Evolutionary conservation across 2,113 vertebrate genomes (phyloP), one percentile per base, ranked within the genome.

Genomic region (Carassius gibelio): DNA sequence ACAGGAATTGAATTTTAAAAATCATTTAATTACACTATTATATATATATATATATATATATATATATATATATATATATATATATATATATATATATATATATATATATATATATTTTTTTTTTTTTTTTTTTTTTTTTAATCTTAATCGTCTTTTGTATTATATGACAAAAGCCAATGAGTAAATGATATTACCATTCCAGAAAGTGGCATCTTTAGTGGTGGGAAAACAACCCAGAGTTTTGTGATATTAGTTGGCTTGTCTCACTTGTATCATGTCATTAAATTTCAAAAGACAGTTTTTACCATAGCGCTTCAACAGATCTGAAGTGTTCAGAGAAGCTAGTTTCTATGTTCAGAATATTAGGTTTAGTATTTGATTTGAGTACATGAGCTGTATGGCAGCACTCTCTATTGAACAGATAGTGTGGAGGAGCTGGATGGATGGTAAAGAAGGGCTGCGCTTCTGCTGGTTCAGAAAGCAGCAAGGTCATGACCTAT

Each of bases 401-500:
- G 34, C 26, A 68, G n/a, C 10, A 11, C 36, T 64, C 13, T 34
- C 2, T 76, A 81, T 75, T 75, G 19, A 34, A 57, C 64, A 66
- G 72, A 62, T 34, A 17, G 50, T 68, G 61, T 23, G 71, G 23
- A 84, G 30, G 81, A 78, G 62, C 59, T 34, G 50, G n/a, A 34
- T 30, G 74, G 64, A 82, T 48, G 23, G 72, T 45, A 71, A 68
- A 30, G 42, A 55, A 0, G 10, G 8, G 19, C 26, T 71, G 85
- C 34, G 7, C 42, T 45, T 87, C 84, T 90, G 74, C 83, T 86
- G 89, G 42, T 83, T 59, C 36, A 34, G 52, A 62, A 72, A 48
- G 59, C 45, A 71, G 48, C 26, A 83, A 81, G 78, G 86, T 89
- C 74, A 81, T 64, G 86, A 76, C 86, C 69, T 86, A 81, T 75